Evolutionary conservation across 2,888 invertebrate genomes (phyloP), one percentile per base, ranked within the genome.

Genomic region (Papilio protenor): DNA sequence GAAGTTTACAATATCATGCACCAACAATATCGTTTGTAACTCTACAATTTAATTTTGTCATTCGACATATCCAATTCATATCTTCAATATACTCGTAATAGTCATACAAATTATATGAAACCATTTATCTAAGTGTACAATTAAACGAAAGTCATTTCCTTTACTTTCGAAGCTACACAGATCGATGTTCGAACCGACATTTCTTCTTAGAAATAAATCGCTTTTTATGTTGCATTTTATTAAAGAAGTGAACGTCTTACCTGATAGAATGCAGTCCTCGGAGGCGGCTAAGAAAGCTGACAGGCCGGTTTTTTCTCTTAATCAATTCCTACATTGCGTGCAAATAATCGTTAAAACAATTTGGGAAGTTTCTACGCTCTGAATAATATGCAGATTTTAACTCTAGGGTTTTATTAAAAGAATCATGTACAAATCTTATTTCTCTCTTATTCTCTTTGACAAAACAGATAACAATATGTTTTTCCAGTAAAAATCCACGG

Each of bases 231-330:
- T 52, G 33, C 64, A 73, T 72, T 77, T 73, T 66, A 23, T 77
- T 64, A 52, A 52, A 77, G 52, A 64, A 77, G 49, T 52, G 40
- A 73, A 64, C 59, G 40, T 27, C 61, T 72, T 72, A 40, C 72
- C 73, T 76, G 64, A 72, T 16, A 77, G 55, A 77, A 77, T 73
- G 77, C 64, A 77, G 64, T 73, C 55, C 61, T 61, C 61, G 21
- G 71, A 59, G 33, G 70, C 57, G 27, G 52, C 52, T 64, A 73
- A 73, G 77, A 73, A 77, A 73, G 49, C 52, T 73, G 14, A 57
- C 14, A 14, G 10, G 2, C 49, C 14, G 59, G 27, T 18, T 71
- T 70, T 70, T 75, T 75, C 47, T 71, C 3, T 64, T 49, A 71
- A 64, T 52, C 14, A 27, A 72, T 49, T 64, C 49, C 18, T 52